These are phyloP conservation scores for Pelagia noctiluca DNA, from an alignment of 30 jellyfish, hydroid and myxozoan genomes.

Conservation along the genomic window DNA sequence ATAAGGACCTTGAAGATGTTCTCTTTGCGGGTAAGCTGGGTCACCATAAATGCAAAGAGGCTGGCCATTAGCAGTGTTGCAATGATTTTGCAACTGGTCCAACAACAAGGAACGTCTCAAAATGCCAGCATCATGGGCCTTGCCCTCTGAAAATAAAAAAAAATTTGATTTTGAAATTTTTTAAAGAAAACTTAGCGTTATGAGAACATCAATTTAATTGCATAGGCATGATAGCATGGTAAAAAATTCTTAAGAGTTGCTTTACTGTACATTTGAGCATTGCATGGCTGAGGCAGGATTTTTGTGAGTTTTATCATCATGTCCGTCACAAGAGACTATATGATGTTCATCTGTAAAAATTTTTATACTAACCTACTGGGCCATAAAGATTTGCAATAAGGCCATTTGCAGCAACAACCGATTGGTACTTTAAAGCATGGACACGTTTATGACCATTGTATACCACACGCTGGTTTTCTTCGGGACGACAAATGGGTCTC, in stretches of 20 bases:
- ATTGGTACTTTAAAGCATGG: conserved; percentile 52
- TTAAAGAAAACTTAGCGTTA: too few species aligned
- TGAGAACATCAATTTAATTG: too few species aligned
- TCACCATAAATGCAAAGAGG: conserved; percentile 41
- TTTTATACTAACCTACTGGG: conserved; percentile 23
- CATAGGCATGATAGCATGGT: too few species aligned
- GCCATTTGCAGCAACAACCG: conserved; percentile 57
- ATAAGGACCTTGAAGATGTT: neutral
- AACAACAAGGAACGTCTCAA: conserved; percentile 32
- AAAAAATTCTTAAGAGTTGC: too few species aligned
- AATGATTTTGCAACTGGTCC: neutral
- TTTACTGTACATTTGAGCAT: too few species aligned
- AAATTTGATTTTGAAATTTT: too few species aligned
- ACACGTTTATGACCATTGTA: conserved; percentile 66
- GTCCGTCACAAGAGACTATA: too few species aligned
- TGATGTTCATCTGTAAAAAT: too few species aligned
- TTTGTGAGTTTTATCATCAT: too few species aligned
- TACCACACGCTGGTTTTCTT: conserved; percentile 38
- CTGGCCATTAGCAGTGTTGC: conserved; percentile 39
- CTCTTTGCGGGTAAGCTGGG: neutral
- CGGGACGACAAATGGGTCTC: conserved; percentile 53
- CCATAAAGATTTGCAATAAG: conserved; percentile 52
- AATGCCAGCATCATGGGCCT: conserved; percentile 65
- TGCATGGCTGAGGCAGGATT: too few species aligned
- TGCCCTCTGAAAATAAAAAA: conserved; percentile 55